phyloP scores from a whole-genome alignment of 2,888 invertebrate species.

The Zaprionus bogoriensis region DNA sequence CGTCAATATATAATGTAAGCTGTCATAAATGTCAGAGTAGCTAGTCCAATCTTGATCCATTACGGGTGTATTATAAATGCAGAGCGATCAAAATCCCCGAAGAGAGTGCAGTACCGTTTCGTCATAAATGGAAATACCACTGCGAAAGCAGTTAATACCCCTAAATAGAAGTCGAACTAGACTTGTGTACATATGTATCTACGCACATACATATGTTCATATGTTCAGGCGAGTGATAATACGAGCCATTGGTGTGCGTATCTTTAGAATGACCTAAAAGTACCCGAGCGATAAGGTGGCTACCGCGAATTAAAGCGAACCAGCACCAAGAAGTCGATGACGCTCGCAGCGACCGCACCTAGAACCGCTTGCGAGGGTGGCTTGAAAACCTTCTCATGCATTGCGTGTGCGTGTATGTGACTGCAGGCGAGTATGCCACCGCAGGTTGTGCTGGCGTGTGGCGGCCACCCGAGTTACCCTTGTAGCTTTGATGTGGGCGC shows the following conservation, averaged over 20 bases:
- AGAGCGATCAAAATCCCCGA: background rate
- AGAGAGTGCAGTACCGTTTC: background rate
- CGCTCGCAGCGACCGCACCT: slow-evolving; percentile 43
- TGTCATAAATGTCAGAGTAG: no score
- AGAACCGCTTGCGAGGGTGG: slow-evolving; percentile 2
- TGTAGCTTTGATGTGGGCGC: slow-evolving; percentile 30
- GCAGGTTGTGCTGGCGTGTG: slow-evolving; percentile 43
- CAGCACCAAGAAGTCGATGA: slow-evolving; percentile 32
- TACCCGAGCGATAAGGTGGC: slow-evolving; percentile 19
- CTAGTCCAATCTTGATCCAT: no score
- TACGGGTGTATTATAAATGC: no score
- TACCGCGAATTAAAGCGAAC: slow-evolving; percentile 11
- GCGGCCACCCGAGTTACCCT: slow-evolving; percentile 16
- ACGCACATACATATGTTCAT: background rate
- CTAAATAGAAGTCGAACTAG: slow-evolving; percentile 5
- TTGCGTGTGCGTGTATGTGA: slow-evolving; percentile 12
- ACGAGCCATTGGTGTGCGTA: slow-evolving; percentile 18
- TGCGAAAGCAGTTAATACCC: slow-evolving; percentile 1
- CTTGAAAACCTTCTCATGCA: slow-evolving; percentile 37
- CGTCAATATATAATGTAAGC: no score
- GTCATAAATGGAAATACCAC: background rate
- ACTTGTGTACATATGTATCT: no score
- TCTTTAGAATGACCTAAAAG: slow-evolving; percentile 22
- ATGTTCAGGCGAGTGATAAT: background rate
- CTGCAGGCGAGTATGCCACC: slow-evolving; percentile 16